A percentile compares a stretch with the other conserved stretches of the same genome.
Evolutionary conservation across 2,888 invertebrate genomes (phyloP).

Genomic region (Marasmarcha lunaedactyla): DNA sequence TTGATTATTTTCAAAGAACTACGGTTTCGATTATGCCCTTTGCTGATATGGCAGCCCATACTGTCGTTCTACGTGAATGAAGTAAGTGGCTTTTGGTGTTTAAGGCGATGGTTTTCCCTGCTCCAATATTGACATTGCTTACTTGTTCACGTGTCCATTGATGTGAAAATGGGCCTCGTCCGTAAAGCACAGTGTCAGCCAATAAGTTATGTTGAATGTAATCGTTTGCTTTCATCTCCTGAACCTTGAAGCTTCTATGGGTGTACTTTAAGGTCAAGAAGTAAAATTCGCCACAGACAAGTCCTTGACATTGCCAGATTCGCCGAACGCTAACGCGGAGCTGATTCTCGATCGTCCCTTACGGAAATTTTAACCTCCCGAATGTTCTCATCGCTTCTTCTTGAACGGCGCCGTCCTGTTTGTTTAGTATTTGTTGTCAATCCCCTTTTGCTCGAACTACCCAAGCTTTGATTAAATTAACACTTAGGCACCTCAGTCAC

Average conservation of each 20-base stretch:
- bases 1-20: conserved; percentile 7
- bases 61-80: conserved; percentile 7
- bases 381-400: conserved; percentile 8
- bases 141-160: conserved; percentile 3
- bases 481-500: conserved; percentile 2
- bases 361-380: conserved; percentile 5
- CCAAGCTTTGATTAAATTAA: conserved; percentile 5
- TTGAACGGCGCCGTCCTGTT: conserved; percentile 7
- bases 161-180: too few species aligned
- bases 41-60: conserved; percentile 10
- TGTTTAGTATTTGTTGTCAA: conserved; percentile 9
- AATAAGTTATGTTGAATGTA: conserved; percentile 11
- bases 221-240: conserved; percentile 9
- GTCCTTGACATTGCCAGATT: conserved; percentile 9
- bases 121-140: neutral
- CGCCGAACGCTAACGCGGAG: conserved; percentile 8
- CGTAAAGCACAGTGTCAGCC: conserved; percentile 10
- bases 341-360: conserved; percentile 6
- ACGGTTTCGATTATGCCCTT: conserved; percentile 9
- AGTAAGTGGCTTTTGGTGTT: conserved; percentile 4
- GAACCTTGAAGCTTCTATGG: conserved; percentile 6
- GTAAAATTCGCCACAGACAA: conserved; percentile 5
- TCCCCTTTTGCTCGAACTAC: conserved; percentile 8
- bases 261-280: conserved; percentile 10
- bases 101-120: conserved; percentile 1